These are phyloP conservation scores for Dusona sp. DNA, from an alignment of 2,888 invertebrate genomes.

Conservation along the genomic window DNA sequence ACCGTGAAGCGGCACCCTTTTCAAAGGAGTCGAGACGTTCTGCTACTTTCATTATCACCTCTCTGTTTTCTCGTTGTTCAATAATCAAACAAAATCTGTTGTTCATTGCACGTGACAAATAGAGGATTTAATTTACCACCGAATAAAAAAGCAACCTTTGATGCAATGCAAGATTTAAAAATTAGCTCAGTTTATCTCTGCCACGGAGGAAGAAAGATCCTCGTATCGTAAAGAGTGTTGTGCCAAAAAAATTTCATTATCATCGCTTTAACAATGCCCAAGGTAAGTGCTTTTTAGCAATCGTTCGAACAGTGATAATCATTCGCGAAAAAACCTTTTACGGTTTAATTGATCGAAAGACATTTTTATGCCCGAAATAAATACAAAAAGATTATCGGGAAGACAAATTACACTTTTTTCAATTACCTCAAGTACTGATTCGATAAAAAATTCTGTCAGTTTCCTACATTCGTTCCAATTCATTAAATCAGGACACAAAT, in stretches of 20 bases:
- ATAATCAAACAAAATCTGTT: constrained; percentile 64
- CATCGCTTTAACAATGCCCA: constrained; percentile 14
- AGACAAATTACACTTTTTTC: neutral
- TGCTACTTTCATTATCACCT: constrained; percentile 46
- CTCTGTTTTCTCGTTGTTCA: constrained; percentile 70
- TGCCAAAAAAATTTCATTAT: constrained; percentile 21
- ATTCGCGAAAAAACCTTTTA: neutral
- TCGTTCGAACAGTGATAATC: neutral
- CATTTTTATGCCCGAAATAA: neutral
- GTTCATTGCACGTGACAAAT: constrained; percentile 58
- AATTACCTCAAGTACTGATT: neutral
- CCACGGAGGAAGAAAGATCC: constrained; percentile 51
- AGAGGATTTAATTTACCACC: constrained; percentile 58
- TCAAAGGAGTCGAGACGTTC: constrained; percentile 60
- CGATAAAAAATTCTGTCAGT: neutral
- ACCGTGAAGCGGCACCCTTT: constrained; percentile 70
- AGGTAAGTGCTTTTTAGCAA: constrained; percentile 49
- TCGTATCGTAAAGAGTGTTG: neutral
- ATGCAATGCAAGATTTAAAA: constrained; percentile 47
- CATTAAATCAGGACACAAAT: neutral
- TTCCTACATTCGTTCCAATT: neutral
- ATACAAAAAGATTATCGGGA: neutral
- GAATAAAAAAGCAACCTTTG: constrained; percentile 35
- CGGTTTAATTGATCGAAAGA: neutral
- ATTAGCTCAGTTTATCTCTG: constrained; percentile 59